Base-by-base conservation (phyloP, 2,113 vertebrate species). In the Daubentonia madagascariensis region DNA sequence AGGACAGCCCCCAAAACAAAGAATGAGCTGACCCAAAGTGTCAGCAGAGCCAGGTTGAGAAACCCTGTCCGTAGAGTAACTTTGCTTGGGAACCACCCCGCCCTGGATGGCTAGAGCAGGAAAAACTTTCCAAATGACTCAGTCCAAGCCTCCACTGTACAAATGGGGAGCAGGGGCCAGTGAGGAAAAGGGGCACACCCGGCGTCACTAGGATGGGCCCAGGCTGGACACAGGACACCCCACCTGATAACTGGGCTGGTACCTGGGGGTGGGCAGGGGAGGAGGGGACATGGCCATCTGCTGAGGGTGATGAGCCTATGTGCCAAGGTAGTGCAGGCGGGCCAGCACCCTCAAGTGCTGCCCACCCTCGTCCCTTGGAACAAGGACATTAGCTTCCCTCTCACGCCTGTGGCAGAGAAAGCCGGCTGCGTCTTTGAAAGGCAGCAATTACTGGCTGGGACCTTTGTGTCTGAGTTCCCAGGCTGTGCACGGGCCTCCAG, bases 401-500 rank as follows among this genome's bases (percentile, higher is more conserved):
- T 97, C 98, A 98, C 91, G 95, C 25, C 30, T 1, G 7, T 43
- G 13, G 83, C 52, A 35, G 72, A 97, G 96, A 96, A 97, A 97
- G 92, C 92, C 12, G 92, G 79, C 96, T 92, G 72, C 6, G 89
- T 35, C 96, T 97, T 73, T 97, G 95, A 98, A 96, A 97, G 93
- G 85, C 78, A 18, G 85, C 93, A 6, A 67, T 88, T 70, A n/a
- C 93, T 95, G 91, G 93, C 93, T 45, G 54, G 93, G 67, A 88
- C 85, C 83, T 97, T 96, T 96, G 97, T 98, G 81, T 89, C 78
- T 90, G 89, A 78, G 67, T 96, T 97, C 95, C 95, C 97, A 97
- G 84, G 91, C 97, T 94, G 28, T 17, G 57, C 54, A n/a, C 2
- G 76, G 67, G 86, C 54, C 70, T 68, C 76, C 25, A 14, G 63